Conservation (phyloP, 2,888 invertebrate species). For the Drosophila limbata region DNA sequence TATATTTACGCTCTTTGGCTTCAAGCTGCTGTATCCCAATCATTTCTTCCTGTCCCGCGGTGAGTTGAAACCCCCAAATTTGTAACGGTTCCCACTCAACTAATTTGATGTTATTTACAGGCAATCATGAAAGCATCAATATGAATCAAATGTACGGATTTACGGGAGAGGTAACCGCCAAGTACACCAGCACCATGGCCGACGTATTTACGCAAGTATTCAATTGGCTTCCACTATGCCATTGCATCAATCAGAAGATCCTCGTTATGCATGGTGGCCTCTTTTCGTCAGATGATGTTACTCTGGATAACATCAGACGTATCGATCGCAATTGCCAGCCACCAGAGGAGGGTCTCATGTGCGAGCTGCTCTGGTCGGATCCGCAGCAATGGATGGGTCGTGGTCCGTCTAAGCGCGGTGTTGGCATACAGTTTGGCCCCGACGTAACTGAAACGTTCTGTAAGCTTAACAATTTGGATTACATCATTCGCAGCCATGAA, state of each 20-base stretch:
- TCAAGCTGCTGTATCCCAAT: slow-evolving; percentile 97
- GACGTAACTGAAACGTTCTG: slow-evolving; percentile 97
- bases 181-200: slow-evolving; percentile 97
- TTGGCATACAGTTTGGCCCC: slow-evolving; percentile 99
- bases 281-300: slow-evolving; percentile 96
- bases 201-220: slow-evolving; percentile 99
- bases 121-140: slow-evolving; percentile 98
- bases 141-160: slow-evolving; percentile 99
- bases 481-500: slow-evolving; percentile 98
- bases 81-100: not conserved
- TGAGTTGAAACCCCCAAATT: slow-evolving; percentile 84
- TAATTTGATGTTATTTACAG: slow-evolving; percentile 85
- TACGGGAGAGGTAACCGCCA: slow-evolving; percentile 98
- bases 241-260: slow-evolving; percentile 94
- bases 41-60: slow-evolving; percentile 99
- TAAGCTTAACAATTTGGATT: slow-evolving; percentile 93
- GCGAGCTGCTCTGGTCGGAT: slow-evolving; percentile 99
- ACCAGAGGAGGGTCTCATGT: slow-evolving; percentile 99
- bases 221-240: slow-evolving; percentile 98
- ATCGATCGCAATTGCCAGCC: slow-evolving; percentile 98
- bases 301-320: slow-evolving; percentile 95
- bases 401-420: slow-evolving; percentile 97
- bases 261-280: slow-evolving; percentile 99
- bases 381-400: slow-evolving; percentile 96
- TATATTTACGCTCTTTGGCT: slow-evolving; percentile 98